Base-by-base conservation (phyloP, 2,888 invertebrate genomes). In the Sericinus montela region DNA sequence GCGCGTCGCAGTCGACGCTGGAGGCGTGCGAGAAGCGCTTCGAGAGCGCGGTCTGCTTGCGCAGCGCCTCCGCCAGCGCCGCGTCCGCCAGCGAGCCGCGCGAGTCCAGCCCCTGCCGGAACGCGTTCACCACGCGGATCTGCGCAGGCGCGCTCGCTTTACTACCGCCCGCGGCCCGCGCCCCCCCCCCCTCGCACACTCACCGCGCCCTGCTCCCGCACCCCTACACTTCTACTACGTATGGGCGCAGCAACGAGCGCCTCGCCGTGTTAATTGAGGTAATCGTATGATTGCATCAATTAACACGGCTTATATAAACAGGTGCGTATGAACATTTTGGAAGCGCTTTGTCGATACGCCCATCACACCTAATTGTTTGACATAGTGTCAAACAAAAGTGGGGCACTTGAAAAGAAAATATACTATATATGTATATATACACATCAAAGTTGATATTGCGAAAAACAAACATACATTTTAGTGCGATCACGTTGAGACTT, bases 111-210 rank as follows among this genome's bases (percentile, higher is more conserved):
- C 98, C 98, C 93, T 98, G 98, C 90, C 99, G 98, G 94, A 99
- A 99, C 91, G 99, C 99, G 92, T 99, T 99, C 91, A 99, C 98
- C 92, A 99, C 99, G 92, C 99, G 98, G 90, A 99, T 99, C 99
- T 99, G 95, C 90, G 92, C 75, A 72, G 32, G 71, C 65, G 55
- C 57, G 50, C 53, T 23, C 44, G 15, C 42, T 55, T 58, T 49
- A 58, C 46, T 48, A 23, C 42, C 44, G 44, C 46, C 15, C 48
- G 35, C 50, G 28, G 42, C 55, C 46, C 58, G 39, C 51, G 52
- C 52, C 38, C 53, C 47, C 56, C 60, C 63, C n/a, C n/a, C n/a
- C n/a, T n/a, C 54, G 63, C 57, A 53, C 51, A 43, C 41, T 42
- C 19, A 36, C 35, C 45, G 23, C 38, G 50, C 55, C 39, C 57